Conservation (phyloP, 2,113 vertebrate species). For the Bothrops jararaca region DNA sequence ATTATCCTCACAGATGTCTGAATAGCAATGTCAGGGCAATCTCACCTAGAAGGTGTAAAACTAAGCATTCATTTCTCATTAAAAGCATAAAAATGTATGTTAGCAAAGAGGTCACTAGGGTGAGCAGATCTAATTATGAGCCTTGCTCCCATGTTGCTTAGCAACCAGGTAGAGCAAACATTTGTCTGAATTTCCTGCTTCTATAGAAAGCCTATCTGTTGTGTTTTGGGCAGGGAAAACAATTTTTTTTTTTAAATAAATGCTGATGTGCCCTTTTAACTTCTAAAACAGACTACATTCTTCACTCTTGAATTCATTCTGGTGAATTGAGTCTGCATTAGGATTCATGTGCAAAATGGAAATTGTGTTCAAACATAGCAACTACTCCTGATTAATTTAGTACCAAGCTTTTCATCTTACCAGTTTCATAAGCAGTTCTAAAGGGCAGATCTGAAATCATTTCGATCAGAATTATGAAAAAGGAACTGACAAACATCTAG, state of each 20-base stretch:
- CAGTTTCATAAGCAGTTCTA: neutral
- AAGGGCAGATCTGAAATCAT: neutral
- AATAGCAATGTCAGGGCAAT: neutral
- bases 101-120: neutral
- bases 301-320: neutral
- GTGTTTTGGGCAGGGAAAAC: neutral
- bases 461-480: neutral
- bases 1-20: neutral
- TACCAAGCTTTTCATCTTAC: neutral
- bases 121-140: neutral
- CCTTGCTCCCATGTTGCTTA: neutral
- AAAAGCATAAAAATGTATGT: neutral
- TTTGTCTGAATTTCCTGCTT: neutral
- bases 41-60: neutral
- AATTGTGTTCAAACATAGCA: neutral
- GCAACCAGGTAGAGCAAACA: neutral
- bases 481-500: neutral
- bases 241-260: neutral
- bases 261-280: neutral
- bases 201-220: neutral
- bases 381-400: neutral
- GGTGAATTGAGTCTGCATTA: neutral
- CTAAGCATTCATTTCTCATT: neutral
- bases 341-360: neutral
- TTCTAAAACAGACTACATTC: neutral